Percentiles rank a stretch among this genome's conserved stretches.
These are phyloP conservation scores for Pseudomyrmex cubaensis DNA, from an alignment of 1,140 invertebrate genomes.

Conservation along the genomic window DNA sequence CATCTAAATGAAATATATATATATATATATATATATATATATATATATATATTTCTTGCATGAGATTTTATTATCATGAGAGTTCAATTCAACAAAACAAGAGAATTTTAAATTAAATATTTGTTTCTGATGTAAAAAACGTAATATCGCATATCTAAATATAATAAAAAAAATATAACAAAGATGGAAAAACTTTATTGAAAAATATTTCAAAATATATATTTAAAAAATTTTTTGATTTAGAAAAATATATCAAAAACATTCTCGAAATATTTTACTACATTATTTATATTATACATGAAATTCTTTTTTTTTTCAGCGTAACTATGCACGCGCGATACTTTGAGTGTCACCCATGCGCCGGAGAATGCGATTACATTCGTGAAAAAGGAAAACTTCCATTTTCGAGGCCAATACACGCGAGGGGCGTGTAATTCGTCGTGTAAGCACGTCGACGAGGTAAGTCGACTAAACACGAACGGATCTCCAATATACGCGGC, in stretches of 20 bases:
- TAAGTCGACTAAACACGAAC: conserved; percentile 60
- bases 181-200: too few species aligned
- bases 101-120: not conserved
- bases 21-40: not conserved
- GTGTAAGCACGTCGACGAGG: conserved; percentile 48
- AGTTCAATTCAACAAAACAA: not conserved
- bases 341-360: not conserved
- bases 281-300: not conserved
- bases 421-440: conserved; percentile 28
- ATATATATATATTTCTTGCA: not conserved
- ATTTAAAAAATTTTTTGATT: not conserved
- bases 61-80: not conserved
- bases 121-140: not conserved
- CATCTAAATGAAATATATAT: too few species aligned
- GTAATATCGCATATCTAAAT: not conserved
- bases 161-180: not conserved
- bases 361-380: not conserved
- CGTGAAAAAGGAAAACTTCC: not conserved
- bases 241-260: not conserved
- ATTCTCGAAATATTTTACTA: too few species aligned
- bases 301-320: conserved; percentile 27
- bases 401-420: conserved; percentile 23
- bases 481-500: conserved; percentile 53
- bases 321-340: not conserved
- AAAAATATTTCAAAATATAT: too few species aligned